Base-by-base conservation (phyloP, 2,888 invertebrate species). In the Drosophila formosana region DNA sequence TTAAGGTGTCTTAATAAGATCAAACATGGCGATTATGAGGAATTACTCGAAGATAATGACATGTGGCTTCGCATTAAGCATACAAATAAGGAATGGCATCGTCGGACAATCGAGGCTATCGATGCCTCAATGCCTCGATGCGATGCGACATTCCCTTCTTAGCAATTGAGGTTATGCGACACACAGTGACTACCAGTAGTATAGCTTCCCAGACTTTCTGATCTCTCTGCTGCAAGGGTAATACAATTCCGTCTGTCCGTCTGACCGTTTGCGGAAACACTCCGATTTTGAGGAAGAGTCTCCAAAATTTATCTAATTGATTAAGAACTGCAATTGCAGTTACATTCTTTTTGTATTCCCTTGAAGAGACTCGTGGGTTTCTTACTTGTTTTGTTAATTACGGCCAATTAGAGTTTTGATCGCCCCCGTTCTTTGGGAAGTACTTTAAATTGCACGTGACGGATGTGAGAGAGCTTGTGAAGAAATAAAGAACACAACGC, bases 1-100 rank as follows among this genome's bases (percentile, higher is more conserved):
- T 84, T 84, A 74, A 79, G 82, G 85, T 89, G 89, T 84, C 89
- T 85, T 88, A 85, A 85, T 85, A 87, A 77, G 77, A 89, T 85
- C 85, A 87, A 89, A 72, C 77, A 84, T 75, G 85, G 72, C 77
- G 85, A 89, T 85, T 89, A 87, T 87, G 77, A 53, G 75, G 89
- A 87, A 87, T 84, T 84, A 87, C 89, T 89, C 70, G 50, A 66
- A 67, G 82, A 89, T 84, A 84, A 84, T 87, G 79, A 80, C 76
- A 81, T 72, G 56, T 63, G 65, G 46, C 64, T 53, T 67, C 49
- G 23, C 49, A 28, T 39, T 49, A 57, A 57, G 57, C 46, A 37
- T 52, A 39, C 53, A 52, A 43, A 64, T 46, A 60, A 47, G 66
- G 52, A 43, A 55, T 55, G 46, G 25, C 55, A 67, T 57, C 23